Conservation (phyloP, 1,140 invertebrate species). For the Listronotus oregonensis region DNA sequence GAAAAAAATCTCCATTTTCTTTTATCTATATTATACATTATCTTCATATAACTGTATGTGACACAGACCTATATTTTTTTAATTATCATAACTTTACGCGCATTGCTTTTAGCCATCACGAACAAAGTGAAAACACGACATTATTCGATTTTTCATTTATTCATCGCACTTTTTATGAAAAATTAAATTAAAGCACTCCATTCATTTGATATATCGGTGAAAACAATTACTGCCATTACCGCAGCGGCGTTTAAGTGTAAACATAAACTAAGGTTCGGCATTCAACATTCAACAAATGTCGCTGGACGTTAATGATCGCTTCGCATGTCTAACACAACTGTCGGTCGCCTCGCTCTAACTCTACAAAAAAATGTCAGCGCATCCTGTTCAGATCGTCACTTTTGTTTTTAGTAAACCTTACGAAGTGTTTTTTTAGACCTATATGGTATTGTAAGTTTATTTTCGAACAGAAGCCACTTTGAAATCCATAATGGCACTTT, state of each 20-base stretch:
- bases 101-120: too few relatives aligned
- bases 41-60: too few relatives aligned
- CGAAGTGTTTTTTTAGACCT: conserved; percentile 27
- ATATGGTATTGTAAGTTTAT: background rate
- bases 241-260: conserved; percentile 26
- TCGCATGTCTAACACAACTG: conserved; percentile 18
- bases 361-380: conserved; percentile 9
- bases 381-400: conserved; percentile 21
- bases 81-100: too few relatives aligned
- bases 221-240: conserved; percentile 32
- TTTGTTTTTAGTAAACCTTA: conserved; percentile 21
- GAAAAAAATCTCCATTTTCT: too few relatives aligned
- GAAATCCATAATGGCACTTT: conserved; percentile 20
- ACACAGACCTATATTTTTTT: too few relatives aligned
- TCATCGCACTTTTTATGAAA: conserved; percentile 24
- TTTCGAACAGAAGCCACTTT: conserved; percentile 8
- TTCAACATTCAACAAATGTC: conserved; percentile 28
- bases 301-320: conserved; percentile 19
- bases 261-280: conserved; percentile 30
- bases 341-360: background rate
- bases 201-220: conserved; percentile 26
- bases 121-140: conserved; percentile 12
- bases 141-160: conserved; percentile 27
- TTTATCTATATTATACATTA: too few relatives aligned
- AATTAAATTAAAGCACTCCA: conserved; percentile 25